These are phyloP conservation scores for Diabrotica virgifera DNA, from an alignment of 1,140 invertebrate species.

Conservation along the genomic window DNA sequence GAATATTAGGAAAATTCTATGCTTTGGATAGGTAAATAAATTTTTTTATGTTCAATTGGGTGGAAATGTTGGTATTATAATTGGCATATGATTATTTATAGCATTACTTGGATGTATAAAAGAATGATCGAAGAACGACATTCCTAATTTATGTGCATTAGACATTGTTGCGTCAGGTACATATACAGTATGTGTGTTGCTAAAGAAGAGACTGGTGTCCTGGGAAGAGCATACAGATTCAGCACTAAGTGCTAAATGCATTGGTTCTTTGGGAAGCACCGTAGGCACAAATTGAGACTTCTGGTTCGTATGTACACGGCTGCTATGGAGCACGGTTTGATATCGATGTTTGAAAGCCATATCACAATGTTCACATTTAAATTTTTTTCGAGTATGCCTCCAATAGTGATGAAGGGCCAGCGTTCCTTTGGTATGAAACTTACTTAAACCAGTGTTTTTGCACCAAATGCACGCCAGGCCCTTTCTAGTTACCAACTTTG, in stretches of 20 bases:
- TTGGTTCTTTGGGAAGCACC: slow-evolving; percentile 40
- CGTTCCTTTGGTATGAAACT: slow-evolving; percentile 41
- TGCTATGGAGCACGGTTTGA: slow-evolving; percentile 49
- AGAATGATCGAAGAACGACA: slow-evolving; percentile 47
- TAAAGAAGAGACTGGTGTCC: slow-evolving; percentile 36
- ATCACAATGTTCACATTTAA: slow-evolving; percentile 50
- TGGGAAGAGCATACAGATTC: slow-evolving; percentile 31
- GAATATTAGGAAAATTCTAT: not conserved
- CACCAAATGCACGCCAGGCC: slow-evolving; percentile 43
- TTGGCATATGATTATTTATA: slow-evolving; percentile 46
- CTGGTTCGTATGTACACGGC: slow-evolving; percentile 44
- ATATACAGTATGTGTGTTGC: slow-evolving; percentile 40
- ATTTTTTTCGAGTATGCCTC: slow-evolving; percentile 41
- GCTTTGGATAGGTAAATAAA: not conserved
- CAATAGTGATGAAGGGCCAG: slow-evolving; percentile 44
- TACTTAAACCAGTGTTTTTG: slow-evolving; percentile 38
- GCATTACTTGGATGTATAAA: slow-evolving; percentile 43
- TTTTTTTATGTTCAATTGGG: slow-evolving; percentile 36
- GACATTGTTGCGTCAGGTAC: slow-evolving; percentile 44
- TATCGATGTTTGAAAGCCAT: slow-evolving; percentile 47
- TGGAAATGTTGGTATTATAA: slow-evolving; percentile 47
- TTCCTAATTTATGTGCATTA: slow-evolving; percentile 45
- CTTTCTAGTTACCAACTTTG: slow-evolving; percentile 37
- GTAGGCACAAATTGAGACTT: slow-evolving; percentile 29
- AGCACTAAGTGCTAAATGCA: slow-evolving; percentile 33